Conservation (phyloP, 2,888 invertebrate genomes). For the Calephelis perditalis region DNA sequence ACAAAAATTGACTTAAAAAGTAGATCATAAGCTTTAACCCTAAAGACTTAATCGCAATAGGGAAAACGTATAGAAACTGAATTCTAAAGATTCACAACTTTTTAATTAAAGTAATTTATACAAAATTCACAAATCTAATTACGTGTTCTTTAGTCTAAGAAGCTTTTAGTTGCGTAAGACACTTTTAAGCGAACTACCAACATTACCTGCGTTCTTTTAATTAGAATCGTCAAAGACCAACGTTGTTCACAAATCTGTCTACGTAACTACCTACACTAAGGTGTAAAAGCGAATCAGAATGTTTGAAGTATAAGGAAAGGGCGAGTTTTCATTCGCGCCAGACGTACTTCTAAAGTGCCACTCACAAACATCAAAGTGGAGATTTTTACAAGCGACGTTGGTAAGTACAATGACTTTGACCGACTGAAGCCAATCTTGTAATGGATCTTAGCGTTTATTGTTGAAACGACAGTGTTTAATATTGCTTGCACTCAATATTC, state of each 20-base stretch:
- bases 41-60: too few species aligned
- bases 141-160: constrained; percentile 7
- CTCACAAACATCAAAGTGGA: constrained; percentile 61
- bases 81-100: not conserved
- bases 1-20: too few species aligned
- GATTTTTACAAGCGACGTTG: constrained; percentile 27
- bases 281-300: constrained; percentile 67
- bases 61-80: too few species aligned
- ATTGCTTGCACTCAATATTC: not conserved
- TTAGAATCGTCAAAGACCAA: constrained; percentile 31
- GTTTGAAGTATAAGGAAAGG: constrained; percentile 56
- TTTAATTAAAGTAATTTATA: not conserved
- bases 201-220: constrained; percentile 31
- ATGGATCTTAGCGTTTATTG: constrained; percentile 16
- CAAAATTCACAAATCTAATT: constrained; percentile 1
- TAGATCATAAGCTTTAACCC: too few species aligned
- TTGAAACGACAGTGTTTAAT: not conserved
- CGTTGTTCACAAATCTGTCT: constrained; percentile 31
- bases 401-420: constrained; percentile 23
- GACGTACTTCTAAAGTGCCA: constrained; percentile 57
- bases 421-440: constrained; percentile 19
- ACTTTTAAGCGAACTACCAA: constrained; percentile 24
- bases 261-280: constrained; percentile 47
- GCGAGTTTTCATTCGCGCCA: constrained; percentile 50
- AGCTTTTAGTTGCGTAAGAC: constrained; percentile 11